Evolutionary conservation across 2,113 vertebrate genomes (phyloP).

Genomic region (Pteruthius melanotis): DNA sequence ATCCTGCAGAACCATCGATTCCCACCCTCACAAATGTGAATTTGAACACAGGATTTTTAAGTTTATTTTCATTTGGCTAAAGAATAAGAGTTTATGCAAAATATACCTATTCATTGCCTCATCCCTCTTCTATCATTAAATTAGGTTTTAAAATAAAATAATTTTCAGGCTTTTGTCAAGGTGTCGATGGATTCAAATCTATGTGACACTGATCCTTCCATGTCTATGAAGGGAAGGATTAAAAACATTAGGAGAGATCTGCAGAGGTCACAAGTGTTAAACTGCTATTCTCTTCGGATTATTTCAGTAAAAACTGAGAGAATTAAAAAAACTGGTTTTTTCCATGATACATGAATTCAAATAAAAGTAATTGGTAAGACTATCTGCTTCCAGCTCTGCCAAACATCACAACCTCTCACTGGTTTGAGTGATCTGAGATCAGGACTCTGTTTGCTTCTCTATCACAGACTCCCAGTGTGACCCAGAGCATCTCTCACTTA

Average conservation of each 20-base stretch:
- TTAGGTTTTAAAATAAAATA: neutral
- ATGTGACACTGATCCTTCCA: neutral
- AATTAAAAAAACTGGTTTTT: neutral
- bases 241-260: neutral
- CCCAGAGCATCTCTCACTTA: neutral
- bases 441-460: neutral
- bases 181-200: neutral
- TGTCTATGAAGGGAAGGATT: neutral
- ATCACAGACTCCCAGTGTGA: fast-evolving
- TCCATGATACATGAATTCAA: neutral
- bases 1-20: neutral
- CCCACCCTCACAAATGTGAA: neutral
- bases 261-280: neutral
- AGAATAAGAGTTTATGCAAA: neutral
- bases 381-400: neutral
- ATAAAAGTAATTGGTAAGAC: neutral
- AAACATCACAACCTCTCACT: neutral
- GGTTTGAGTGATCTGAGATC: neutral
- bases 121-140: neutral
- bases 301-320: neutral
- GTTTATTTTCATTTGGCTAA: neutral
- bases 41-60: neutral
- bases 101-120: neutral
- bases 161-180: neutral
- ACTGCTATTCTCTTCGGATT: neutral